phyloP scores from a whole-genome alignment of 2,888 invertebrate genomes.

The Rhodophaea formosa region DNA sequence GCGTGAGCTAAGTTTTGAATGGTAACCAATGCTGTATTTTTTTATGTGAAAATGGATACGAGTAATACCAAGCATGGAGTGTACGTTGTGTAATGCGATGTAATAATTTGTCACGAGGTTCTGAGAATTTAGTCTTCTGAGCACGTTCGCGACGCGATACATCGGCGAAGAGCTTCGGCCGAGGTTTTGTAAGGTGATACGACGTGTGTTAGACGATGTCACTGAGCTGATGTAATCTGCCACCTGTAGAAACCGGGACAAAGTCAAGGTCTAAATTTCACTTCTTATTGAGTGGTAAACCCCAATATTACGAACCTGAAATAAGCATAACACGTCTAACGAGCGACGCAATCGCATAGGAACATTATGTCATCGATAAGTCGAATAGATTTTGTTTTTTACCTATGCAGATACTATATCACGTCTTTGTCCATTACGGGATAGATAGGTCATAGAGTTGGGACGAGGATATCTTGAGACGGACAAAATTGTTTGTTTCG shows the following conservation, averaged over 20 bases:
- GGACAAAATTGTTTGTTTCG: too few relatives aligned
- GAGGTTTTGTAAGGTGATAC: slow-evolving; percentile 56
- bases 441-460: too few relatives aligned
- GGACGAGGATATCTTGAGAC: too few relatives aligned
- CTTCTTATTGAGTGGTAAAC: slow-evolving; percentile 31
- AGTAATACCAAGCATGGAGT: slow-evolving; percentile 28
- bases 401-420: too few relatives aligned
- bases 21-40: slow-evolving; percentile 2
- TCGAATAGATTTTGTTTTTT: not conserved
- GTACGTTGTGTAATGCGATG: slow-evolving; percentile 19
- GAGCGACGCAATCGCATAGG: slow-evolving; percentile 7
- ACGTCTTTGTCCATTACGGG: too few relatives aligned
- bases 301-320: slow-evolving; percentile 11
- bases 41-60: slow-evolving; percentile 26
- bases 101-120: slow-evolving; percentile 23
- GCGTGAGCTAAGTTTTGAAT: not conserved
- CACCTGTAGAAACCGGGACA: slow-evolving; percentile 52
- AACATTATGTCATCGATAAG: not conserved
- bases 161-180: slow-evolving; percentile 33
- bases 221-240: slow-evolving; percentile 52
- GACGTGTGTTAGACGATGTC: slow-evolving; percentile 46
- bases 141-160: slow-evolving; percentile 46
- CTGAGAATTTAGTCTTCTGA: slow-evolving; percentile 39
- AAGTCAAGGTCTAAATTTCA: slow-evolving; percentile 68
- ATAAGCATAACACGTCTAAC: slow-evolving; percentile 12